Conservation (phyloP, 2,797 vertebrate genomes). For the Sebastolobus alascanus region DNA sequence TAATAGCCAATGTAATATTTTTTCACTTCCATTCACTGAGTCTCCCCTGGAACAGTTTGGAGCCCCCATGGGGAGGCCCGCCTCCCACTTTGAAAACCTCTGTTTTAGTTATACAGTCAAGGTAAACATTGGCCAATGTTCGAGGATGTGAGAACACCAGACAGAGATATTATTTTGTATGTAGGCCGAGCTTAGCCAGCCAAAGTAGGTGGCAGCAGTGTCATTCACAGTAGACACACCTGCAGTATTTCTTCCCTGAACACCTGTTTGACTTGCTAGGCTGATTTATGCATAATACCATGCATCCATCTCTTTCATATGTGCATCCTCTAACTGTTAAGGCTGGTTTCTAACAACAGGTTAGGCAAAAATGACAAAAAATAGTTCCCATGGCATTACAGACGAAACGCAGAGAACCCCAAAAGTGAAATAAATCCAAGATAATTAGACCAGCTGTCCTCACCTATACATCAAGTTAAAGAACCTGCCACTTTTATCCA, state of each 20-base stretch:
- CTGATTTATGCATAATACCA: neutral
- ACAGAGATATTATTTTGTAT: neutral
- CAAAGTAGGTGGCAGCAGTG: slow-evolving; percentile 8
- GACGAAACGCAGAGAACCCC: neutral
- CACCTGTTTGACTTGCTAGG: slow-evolving; percentile 36
- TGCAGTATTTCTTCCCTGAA: slow-evolving; percentile 15
- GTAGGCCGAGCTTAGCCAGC: neutral
- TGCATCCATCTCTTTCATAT: neutral
- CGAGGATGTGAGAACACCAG: neutral
- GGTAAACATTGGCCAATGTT: neutral
- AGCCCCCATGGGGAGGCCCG: too few relatives aligned
- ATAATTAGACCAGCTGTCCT: slow-evolving; percentile 29
- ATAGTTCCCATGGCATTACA: neutral
- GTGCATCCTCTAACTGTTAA: neutral
- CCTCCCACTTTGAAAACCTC: too few relatives aligned
- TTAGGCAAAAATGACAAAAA: neutral
- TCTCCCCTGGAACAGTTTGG: neutral
- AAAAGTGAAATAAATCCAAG: slow-evolving; percentile 18
- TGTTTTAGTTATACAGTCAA: neutral
- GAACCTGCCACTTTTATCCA: slow-evolving; percentile 30
- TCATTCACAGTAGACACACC: neutral
- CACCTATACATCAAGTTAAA: slow-evolving; percentile 35
- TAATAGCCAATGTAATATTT: neutral
- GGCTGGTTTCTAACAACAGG: neutral
- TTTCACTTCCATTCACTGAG: neutral